A percentile compares a stretch with the other conserved stretches of the same genome.
Evolutionary conservation across 2,113 vertebrate genomes (phyloP).

Genomic region (Clarias batrachus): DNA sequence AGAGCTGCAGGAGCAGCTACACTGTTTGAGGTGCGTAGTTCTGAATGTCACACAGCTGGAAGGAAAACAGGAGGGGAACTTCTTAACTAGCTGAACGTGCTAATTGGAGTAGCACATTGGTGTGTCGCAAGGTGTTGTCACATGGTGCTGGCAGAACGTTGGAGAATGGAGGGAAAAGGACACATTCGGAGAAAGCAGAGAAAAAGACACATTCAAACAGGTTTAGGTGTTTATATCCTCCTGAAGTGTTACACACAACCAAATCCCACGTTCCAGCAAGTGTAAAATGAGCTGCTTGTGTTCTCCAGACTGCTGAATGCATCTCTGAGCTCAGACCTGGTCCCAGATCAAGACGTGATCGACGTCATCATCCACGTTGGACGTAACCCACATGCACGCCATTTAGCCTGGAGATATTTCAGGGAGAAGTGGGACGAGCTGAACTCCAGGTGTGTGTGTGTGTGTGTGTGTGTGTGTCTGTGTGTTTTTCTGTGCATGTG

Average conservation of each 20-base stretch:
- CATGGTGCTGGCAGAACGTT: neutral
- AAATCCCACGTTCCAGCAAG: neutral
- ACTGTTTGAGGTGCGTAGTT: neutral
- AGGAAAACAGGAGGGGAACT: neutral
- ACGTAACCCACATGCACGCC: constrained; percentile 90
- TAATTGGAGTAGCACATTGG: neutral
- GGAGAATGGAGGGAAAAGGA: neutral
- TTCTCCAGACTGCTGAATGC: constrained; percentile 86
- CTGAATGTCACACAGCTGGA: neutral
- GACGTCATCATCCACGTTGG: constrained; percentile 96
- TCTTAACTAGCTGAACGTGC: neutral
- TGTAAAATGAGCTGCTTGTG: neutral
- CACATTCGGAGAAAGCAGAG: neutral
- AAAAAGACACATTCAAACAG: neutral
- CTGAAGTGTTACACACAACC: too few relatives aligned
- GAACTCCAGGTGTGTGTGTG: constrained; percentile 82
- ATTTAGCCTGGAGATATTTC: constrained; percentile 95
- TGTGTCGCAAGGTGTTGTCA: neutral
- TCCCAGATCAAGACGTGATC: constrained; percentile 93
- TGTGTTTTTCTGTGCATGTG: constrained; percentile 5
- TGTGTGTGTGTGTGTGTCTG: constrained; percentile 64
- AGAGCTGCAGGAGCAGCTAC: neutral
- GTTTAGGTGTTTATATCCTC: neutral
- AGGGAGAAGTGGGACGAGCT: constrained; percentile 93
- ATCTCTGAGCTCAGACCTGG: constrained; percentile 91